These are phyloP conservation scores for Laspeyria flexula DNA, from an alignment of 2,888 invertebrate genomes.

Conservation along the genomic window DNA sequence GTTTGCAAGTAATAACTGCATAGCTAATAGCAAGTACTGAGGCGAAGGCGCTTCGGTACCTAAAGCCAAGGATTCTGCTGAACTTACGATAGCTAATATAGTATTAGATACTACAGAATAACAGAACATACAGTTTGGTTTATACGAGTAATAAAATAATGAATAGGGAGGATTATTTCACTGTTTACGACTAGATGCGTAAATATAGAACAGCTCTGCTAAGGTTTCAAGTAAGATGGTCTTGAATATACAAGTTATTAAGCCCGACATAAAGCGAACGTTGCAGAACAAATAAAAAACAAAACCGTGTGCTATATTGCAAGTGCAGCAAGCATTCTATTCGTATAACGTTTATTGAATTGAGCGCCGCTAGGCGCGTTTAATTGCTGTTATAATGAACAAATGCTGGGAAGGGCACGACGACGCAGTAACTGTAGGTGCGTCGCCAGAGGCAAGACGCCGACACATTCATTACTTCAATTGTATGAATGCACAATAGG, in stretches of 20 bases:
- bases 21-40: conserved; percentile 17
- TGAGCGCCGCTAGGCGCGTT: conserved; percentile 20
- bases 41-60: conserved; percentile 11
- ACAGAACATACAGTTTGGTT: background rate
- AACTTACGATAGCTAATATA: background rate
- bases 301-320: too few relatives aligned
- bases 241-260: too few relatives aligned
- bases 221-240: too few relatives aligned
- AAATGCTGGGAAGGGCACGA: conserved; percentile 30
- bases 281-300: too few relatives aligned
- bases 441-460: conserved; percentile 29
- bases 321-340: too few relatives aligned
- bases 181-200: too few relatives aligned
- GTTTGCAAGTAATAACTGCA: conserved; percentile 40
- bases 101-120: background rate
- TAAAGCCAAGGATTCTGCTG: background rate
- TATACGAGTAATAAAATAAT: too few relatives aligned
- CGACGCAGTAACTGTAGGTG: conserved; percentile 16
- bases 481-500: conserved; percentile 37
- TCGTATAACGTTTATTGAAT: conserved; percentile 10
- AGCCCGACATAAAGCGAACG: too few relatives aligned
- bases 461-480: conserved; percentile 39
- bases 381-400: conserved; percentile 34
- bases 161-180: too few relatives aligned
- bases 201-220: too few relatives aligned